Evolutionary conservation across 2,888 invertebrate genomes (phyloP).

Genomic region (Sisyra nigra): DNA sequence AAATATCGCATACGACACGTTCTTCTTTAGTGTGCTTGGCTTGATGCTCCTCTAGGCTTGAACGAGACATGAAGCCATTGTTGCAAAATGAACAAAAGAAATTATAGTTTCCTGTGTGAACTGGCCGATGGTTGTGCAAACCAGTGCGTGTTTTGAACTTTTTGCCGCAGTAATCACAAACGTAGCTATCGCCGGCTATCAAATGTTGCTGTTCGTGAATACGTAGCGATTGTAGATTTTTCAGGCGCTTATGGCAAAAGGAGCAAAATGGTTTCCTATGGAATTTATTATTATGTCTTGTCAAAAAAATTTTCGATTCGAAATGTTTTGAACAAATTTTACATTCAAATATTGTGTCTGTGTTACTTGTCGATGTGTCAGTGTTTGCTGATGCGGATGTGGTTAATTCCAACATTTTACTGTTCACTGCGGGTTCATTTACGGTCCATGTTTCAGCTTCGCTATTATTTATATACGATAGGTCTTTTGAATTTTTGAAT

Average conservation of each 20-base stretch:
- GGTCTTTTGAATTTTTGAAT: background rate
- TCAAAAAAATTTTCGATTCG: background rate
- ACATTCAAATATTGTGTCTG: background rate
- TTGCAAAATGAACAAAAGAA: slow-evolving; percentile 5
- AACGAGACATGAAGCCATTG: slow-evolving; percentile 3
- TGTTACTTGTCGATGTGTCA: no score
- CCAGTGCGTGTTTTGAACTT: slow-evolving; percentile 4
- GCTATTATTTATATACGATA: no score
- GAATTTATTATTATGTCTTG: background rate
- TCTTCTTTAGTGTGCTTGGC: slow-evolving; percentile 4
- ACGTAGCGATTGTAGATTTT: slow-evolving; percentile 1
- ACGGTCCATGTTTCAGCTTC: no score
- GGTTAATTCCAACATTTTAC: no score
- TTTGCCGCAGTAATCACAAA: slow-evolving; percentile 2
- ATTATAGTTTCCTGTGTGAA: slow-evolving; percentile 5
- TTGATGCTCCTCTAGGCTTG: background rate
- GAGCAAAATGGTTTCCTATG: slow-evolving; percentile 1
- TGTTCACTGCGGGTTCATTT: no score
- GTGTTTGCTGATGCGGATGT: no score
- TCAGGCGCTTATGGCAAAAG: slow-evolving; percentile 1
- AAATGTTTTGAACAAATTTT: slow-evolving; percentile 1
- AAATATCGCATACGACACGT: slow-evolving; percentile 3
- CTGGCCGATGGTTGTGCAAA: slow-evolving; percentile 1
- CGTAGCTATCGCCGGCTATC: background rate
- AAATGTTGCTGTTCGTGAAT: slow-evolving; percentile 1